These are phyloP conservation scores for Nipponia nippon DNA, from an alignment of 2,113 vertebrate species.

Conservation along the genomic window DNA sequence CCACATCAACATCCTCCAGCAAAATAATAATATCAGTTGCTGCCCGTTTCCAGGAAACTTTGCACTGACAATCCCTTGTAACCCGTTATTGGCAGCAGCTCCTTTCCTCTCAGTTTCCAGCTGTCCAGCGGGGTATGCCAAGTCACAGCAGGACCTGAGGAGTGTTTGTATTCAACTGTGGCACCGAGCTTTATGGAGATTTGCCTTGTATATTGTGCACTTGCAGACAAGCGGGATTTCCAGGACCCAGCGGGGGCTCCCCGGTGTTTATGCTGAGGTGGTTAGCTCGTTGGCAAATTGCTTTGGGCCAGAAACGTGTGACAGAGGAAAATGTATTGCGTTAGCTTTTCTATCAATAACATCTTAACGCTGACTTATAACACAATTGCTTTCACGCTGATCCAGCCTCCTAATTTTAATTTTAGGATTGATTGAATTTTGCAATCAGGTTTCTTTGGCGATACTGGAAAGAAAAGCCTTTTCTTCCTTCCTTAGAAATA, in stretches of 20 bases:
- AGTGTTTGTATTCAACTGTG: conserved; percentile 83
- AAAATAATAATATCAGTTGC: conserved; percentile 61
- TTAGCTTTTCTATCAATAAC: conserved; percentile 69
- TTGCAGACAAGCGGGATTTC: conserved; percentile 85
- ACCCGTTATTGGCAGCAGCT: conserved; percentile 82
- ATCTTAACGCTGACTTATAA: conserved; percentile 54
- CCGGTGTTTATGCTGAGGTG: conserved; percentile 85
- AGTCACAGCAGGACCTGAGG: conserved; percentile 92
- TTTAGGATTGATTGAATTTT: conserved; percentile 45
- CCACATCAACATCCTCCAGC: conserved; percentile 56
- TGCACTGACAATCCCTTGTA: conserved; percentile 74
- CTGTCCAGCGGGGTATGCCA: conserved; percentile 93
- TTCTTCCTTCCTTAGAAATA: not conserved
- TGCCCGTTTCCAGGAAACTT: conserved; percentile 71
- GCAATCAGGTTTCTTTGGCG: not conserved
- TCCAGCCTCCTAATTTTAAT: conserved; percentile 58
- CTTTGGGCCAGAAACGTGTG: conserved; percentile 68
- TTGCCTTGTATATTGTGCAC: conserved; percentile 77
- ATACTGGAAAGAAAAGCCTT: not conserved
- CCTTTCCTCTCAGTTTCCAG: conserved; percentile 87
- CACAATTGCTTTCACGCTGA: conserved; percentile 46
- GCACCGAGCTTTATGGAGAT: conserved; percentile 70
- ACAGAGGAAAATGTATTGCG: conserved; percentile 68
- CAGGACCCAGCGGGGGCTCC: conserved; percentile 81
- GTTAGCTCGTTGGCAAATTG: conserved; percentile 78